Conservation (phyloP, 2,888 invertebrate genomes). For the Cataglyphis livida region DNA sequence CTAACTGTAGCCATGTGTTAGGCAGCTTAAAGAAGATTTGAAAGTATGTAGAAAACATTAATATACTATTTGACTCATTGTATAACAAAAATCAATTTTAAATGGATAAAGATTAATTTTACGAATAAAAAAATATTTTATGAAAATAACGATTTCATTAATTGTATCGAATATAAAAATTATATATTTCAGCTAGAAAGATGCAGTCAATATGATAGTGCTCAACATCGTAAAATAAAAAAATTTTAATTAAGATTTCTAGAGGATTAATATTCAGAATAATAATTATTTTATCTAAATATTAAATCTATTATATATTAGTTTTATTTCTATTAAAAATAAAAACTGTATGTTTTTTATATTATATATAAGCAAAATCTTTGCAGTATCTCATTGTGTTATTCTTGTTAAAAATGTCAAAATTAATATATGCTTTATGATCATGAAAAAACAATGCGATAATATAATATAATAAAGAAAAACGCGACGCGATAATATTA, state of each 20-base stretch:
- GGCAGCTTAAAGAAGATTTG: slow-evolving; percentile 48
- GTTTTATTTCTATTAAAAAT: neutral
- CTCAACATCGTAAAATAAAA: too few relatives aligned
- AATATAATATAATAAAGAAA: neutral
- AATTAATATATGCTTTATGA: neutral
- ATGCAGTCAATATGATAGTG: too few relatives aligned
- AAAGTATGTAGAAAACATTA: slow-evolving; percentile 59
- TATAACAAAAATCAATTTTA: slow-evolving; percentile 33
- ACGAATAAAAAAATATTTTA: neutral
- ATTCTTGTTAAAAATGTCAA: neutral
- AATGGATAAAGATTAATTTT: neutral
- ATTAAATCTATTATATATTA: too few relatives aligned
- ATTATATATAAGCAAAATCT: neutral
- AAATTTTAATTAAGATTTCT: neutral
- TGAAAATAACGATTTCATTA: neutral
- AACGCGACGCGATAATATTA: neutral
- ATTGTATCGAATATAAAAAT: neutral
- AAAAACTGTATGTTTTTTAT: neutral
- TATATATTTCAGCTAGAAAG: neutral
- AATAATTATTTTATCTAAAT: neutral
- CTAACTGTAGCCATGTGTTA: slow-evolving; percentile 19
- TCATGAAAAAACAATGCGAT: neutral
- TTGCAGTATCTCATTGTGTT: neutral
- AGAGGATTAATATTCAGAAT: neutral
- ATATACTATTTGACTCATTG: slow-evolving; percentile 15